A percentile compares a stretch with the other conserved stretches of the same genome.
These are phyloP conservation scores for Gonioctena quinquepunctata DNA, from an alignment of 1,140 invertebrate species.

Conservation along the genomic window DNA sequence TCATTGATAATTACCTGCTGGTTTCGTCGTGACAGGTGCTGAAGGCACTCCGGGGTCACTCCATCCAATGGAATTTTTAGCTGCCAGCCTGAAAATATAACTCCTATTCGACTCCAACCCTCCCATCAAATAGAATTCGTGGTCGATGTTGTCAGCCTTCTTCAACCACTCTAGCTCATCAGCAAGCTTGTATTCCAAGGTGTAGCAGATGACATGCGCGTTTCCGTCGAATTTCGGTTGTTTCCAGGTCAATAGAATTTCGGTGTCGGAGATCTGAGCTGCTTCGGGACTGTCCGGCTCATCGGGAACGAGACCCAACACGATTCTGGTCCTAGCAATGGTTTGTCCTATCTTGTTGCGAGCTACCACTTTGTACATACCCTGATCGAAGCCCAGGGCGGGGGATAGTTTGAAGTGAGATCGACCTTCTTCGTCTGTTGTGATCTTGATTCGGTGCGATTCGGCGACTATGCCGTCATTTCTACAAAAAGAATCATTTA, in stretches of 20 bases:
- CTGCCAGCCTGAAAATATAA: constrained; percentile 88
- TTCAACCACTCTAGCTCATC: constrained; percentile 85
- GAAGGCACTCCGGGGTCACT: constrained; percentile 79
- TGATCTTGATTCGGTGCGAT: constrained; percentile 75
- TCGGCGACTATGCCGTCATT: constrained; percentile 86
- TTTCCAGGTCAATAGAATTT: constrained; percentile 87
- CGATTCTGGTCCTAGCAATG: constrained; percentile 72
- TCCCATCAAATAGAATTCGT: constrained; percentile 88
- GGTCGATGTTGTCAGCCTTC: constrained; percentile 85
- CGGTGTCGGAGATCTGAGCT: constrained; percentile 79
- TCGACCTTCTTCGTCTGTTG: constrained; percentile 74
- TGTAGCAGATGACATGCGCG: constrained; percentile 81
- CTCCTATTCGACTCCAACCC: constrained; percentile 75
- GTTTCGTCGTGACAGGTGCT: constrained; percentile 69
- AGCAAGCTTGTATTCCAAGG: constrained; percentile 76
- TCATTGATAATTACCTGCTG: constrained; percentile 57
- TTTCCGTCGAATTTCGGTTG: constrained; percentile 73
- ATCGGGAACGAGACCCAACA: constrained; percentile 73
- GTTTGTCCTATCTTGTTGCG: constrained; percentile 83
- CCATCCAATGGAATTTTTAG: constrained; percentile 93
- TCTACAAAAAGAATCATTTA: constrained; percentile 55
- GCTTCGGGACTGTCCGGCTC: constrained; percentile 86
- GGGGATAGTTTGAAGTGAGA: constrained; percentile 78
- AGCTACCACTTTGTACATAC: constrained; percentile 94
- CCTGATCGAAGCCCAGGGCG: constrained; percentile 78